These are phyloP conservation scores for Lasioglossum malachurum DNA, from an alignment of 2,888 invertebrate species.

Conservation along the genomic window DNA sequence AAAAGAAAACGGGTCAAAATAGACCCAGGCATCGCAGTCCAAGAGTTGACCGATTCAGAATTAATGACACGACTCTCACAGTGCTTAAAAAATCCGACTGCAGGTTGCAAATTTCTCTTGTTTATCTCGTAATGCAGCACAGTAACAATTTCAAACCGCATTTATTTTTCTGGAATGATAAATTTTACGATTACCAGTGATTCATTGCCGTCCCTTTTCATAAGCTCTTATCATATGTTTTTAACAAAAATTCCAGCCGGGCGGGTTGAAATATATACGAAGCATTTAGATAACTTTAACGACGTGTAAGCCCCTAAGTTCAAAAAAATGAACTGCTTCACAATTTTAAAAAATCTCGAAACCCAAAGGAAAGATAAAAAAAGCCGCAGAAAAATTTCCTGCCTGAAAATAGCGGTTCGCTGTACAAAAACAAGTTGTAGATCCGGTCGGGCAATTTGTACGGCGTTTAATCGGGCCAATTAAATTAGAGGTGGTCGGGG, in stretches of 20 bases:
- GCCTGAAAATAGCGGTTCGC: neutral
- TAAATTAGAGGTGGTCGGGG: neutral
- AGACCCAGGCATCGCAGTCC: neutral
- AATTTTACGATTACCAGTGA: neutral
- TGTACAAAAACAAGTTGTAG: neutral
- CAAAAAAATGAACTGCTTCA: neutral
- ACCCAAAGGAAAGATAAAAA: neutral
- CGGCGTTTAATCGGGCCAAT: neutral
- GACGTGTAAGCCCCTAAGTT: neutral
- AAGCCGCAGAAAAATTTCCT: neutral
- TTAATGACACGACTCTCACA: neutral
- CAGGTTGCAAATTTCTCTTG: neutral
- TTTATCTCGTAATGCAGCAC: neutral
- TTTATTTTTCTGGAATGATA: neutral
- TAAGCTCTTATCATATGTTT: neutral
- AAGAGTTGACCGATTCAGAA: neutral
- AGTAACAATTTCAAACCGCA: neutral
- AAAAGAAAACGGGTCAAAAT: neutral
- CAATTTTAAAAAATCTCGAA: neutral
- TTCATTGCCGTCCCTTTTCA: neutral
- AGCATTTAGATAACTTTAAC: neutral
- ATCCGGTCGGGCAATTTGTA: conserved; percentile 5
- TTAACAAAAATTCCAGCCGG: neutral
- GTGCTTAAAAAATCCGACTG: neutral
- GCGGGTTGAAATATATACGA: neutral